Evolutionary conservation across 2,797 vertebrate genomes (phyloP).

Genomic region (Dermochelys coriacea): DNA sequence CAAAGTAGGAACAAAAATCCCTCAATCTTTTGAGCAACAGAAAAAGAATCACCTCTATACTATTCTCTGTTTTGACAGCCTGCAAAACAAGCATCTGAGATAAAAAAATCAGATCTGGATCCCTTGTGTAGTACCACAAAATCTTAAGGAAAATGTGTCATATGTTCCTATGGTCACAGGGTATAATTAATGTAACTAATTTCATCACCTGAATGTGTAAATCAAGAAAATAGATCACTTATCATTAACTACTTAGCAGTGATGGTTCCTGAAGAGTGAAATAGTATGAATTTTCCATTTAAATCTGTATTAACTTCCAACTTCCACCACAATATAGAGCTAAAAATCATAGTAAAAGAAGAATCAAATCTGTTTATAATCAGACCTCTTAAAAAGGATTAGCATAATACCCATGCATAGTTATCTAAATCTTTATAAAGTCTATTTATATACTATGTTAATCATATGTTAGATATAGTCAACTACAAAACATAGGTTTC

Average conservation of each 20-base stretch:
- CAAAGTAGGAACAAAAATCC: too few species aligned
- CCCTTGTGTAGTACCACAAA: too few species aligned
- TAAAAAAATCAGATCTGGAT: not conserved
- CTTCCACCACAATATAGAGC: not conserved
- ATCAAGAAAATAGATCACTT: not conserved
- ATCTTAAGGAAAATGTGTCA: not conserved
- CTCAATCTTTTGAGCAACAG: not conserved
- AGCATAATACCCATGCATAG: not conserved
- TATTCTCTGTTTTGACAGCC: not conserved
- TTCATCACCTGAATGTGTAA: not conserved
- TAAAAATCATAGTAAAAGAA: not conserved
- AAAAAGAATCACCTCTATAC: not conserved
- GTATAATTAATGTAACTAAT: not conserved
- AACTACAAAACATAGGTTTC: not conserved
- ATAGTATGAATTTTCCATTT: too few species aligned
- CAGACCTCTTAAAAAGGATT: not conserved
- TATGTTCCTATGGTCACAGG: not conserved
- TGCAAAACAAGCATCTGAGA: not conserved
- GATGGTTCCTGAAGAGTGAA: too few species aligned
- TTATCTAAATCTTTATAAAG: not conserved
- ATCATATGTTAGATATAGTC: too few species aligned
- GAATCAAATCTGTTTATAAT: not conserved
- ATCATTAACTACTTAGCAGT: not conserved
- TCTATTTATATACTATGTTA: not conserved
- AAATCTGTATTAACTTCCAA: not conserved